Conservation (phyloP, 2,113 vertebrate species). For the Carlito syrichta region DNA sequence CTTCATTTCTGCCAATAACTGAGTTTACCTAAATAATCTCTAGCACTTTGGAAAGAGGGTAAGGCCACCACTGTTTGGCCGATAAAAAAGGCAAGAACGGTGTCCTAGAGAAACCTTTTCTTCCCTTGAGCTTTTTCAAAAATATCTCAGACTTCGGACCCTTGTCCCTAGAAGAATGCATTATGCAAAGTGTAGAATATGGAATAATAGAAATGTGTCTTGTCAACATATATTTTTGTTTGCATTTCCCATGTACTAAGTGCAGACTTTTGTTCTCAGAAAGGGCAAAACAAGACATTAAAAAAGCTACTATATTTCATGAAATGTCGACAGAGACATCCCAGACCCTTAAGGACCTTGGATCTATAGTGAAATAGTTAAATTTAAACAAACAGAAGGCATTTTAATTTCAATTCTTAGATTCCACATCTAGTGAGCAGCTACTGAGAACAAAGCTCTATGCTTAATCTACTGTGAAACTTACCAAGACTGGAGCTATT, state of each 20-base stretch:
- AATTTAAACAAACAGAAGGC: neutral
- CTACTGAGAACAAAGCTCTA: neutral
- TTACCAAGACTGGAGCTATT: neutral
- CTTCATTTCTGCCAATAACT: slow-evolving; percentile 70
- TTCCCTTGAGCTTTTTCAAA: neutral
- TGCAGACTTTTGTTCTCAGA: neutral
- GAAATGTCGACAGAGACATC: neutral
- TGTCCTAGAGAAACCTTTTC: slow-evolving; percentile 42
- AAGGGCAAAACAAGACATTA: neutral
- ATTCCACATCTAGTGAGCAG: neutral
- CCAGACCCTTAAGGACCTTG: neutral
- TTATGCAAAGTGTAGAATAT: neutral
- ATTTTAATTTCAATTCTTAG: neutral
- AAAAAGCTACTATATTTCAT: neutral
- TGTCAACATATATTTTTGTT: neutral
- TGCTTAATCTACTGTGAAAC: neutral
- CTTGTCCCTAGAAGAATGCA: neutral
- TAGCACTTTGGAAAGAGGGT: slow-evolving; percentile 53
- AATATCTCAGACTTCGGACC: neutral
- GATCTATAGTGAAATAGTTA: neutral
- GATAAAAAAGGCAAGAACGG: neutral
- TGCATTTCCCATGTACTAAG: neutral
- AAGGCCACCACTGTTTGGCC: slow-evolving; percentile 39
- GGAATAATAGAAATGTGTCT: neutral
- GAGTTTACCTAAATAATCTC: slow-evolving; percentile 75